Percentiles rank a stretch among this genome's conserved stretches.
Evolutionary conservation across 2,888 invertebrate genomes (phyloP).

Genomic region (Orgyia antiqua): DNA sequence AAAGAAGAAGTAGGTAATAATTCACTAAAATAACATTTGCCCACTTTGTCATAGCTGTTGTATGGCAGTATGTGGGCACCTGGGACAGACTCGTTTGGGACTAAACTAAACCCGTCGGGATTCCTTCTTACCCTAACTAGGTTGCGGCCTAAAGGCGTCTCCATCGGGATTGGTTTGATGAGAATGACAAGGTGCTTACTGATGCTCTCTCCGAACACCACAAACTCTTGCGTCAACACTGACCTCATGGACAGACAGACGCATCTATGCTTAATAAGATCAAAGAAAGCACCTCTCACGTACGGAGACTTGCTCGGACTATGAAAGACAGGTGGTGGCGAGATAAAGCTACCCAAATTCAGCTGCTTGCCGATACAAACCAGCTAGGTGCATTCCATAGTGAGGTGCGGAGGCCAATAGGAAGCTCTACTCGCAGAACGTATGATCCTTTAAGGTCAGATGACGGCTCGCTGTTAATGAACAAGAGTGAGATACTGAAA

Average conservation of each 20-base stretch:
- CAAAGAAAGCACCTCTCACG: not conserved
- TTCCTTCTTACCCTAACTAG: no score
- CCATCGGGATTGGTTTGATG: not conserved
- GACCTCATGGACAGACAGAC: not conserved
- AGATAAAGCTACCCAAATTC: not conserved
- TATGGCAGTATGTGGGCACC: no score
- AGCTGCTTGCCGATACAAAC: constrained; percentile 1
- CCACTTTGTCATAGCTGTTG: no score
- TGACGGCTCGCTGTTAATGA: no score
- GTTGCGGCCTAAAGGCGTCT: no score
- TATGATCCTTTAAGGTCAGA: no score
- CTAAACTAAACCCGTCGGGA: no score
- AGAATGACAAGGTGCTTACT: not conserved
- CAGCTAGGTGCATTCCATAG: constrained; percentile 2
- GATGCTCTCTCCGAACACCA: not conserved
- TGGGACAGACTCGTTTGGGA: no score
- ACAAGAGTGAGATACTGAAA: no score
- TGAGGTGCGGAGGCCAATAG: constrained; percentile 1
- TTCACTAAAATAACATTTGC: no score
- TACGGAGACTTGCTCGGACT: not conserved
- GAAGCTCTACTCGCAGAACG: not conserved
- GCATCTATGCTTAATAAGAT: not conserved
- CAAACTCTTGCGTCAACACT: no score
- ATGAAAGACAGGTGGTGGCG: constrained; percentile 3
- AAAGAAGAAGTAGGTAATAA: no score